Conservation (phyloP, 2,888 invertebrate species). For the Pogonocherus hispidulus region DNA sequence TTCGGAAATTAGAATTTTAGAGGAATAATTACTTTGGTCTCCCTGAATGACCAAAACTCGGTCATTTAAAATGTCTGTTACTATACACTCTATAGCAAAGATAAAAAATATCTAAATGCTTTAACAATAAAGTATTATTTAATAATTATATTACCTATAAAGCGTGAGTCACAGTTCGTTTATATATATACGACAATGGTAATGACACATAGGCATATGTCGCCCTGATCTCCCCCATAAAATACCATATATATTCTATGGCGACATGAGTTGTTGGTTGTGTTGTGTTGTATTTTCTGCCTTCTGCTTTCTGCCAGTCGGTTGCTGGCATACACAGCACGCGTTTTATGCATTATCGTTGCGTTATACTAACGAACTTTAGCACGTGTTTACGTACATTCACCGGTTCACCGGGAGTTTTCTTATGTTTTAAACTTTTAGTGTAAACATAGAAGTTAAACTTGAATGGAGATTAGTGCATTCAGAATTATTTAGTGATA, state of each 20-base stretch:
- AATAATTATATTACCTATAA: neutral
- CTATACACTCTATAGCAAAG: no score
- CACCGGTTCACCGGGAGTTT: constrained; percentile 6
- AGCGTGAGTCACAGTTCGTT: neutral
- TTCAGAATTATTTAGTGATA: neutral
- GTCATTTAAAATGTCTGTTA: no score
- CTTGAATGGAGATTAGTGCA: neutral
- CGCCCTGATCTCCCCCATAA: constrained; percentile 8
- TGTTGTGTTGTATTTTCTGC: no score
- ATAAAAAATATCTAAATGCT: no score
- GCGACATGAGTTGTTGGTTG: no score
- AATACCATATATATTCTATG: neutral
- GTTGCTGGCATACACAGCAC: constrained; percentile 7
- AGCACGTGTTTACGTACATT: neutral
- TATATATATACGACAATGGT: neutral
- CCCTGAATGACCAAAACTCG: no score
- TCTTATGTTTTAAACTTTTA: no score
- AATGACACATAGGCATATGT: neutral
- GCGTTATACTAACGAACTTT: neutral
- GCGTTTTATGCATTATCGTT: constrained; percentile 18
- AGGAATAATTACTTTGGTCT: no score
- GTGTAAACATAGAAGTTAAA: no score
- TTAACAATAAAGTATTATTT: no score
- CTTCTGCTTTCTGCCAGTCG: constrained; percentile 1
- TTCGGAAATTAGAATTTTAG: no score